Conservation (phyloP, 2,888 invertebrate genomes). For the Fabriciana adippe region DNA sequence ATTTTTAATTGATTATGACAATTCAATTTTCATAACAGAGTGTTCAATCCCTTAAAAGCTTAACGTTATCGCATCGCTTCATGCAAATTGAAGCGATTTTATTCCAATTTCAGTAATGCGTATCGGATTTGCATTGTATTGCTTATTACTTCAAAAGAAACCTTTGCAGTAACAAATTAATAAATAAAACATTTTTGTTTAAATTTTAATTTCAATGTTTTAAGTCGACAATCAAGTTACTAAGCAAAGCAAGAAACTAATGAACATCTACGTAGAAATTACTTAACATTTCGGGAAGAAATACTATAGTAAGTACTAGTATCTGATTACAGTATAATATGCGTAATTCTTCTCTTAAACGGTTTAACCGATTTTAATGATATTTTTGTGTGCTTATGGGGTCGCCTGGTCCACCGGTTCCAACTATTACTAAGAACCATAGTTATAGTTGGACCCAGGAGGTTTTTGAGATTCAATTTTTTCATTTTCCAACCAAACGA, state of each 20-base stretch:
- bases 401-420: too few species aligned
- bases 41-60: slow-evolving; percentile 30
- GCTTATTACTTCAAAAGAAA: slow-evolving; percentile 29
- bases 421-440: too few species aligned
- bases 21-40: slow-evolving; percentile 21
- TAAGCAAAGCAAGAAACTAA: neutral
- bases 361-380: too few species aligned
- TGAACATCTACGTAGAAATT: too few species aligned
- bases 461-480: too few species aligned
- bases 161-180: slow-evolving; percentile 9
- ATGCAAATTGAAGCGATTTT: slow-evolving; percentile 37
- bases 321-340: too few species aligned
- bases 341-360: too few species aligned
- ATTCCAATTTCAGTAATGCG: slow-evolving; percentile 39
- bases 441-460: too few species aligned
- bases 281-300: too few species aligned
- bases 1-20: slow-evolving; percentile 16
- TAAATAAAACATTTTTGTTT: neutral
- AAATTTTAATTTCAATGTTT: neutral
- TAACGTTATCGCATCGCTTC: slow-evolving; percentile 27
- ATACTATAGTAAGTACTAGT: too few species aligned
- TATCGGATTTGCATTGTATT: slow-evolving; percentile 34
- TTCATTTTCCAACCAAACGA: too few species aligned
- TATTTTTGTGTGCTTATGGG: too few species aligned
- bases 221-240: neutral